Conservation (phyloP, 2,888 invertebrate genomes). For the Polymixis flavicincta region DNA sequence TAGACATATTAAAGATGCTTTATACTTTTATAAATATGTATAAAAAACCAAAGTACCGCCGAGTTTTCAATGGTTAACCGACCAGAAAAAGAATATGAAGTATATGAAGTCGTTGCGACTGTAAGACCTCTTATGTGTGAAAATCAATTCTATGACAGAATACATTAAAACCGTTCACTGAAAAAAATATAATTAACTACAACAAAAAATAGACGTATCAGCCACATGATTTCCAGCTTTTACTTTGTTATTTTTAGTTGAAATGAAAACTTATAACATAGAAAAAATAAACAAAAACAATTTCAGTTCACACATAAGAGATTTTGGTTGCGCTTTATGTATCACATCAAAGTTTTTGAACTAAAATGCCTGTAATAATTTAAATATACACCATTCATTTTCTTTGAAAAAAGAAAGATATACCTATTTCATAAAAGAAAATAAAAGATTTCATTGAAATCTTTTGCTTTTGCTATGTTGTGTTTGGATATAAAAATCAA, state of each 20-base stretch:
- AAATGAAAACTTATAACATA: not conserved
- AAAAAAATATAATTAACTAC: conserved; percentile 6
- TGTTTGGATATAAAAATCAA: not conserved
- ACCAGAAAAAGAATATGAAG: too few relatives aligned
- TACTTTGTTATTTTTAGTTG: not conserved
- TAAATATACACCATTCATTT: not conserved
- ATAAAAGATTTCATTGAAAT: too few relatives aligned
- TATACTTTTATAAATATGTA: too few relatives aligned
- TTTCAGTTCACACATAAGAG: not conserved
- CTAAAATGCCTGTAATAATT: not conserved
- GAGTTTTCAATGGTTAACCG: too few relatives aligned
- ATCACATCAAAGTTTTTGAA: conserved; percentile 5
- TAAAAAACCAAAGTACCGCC: too few relatives aligned
- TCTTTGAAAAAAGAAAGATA: too few relatives aligned
- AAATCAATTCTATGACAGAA: not conserved
- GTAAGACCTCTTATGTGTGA: too few relatives aligned
- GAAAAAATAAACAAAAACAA: not conserved
- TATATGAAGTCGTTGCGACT: too few relatives aligned
- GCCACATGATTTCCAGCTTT: not conserved
- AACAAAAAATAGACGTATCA: conserved; percentile 2
- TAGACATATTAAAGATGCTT: too few relatives aligned
- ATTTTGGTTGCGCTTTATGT: not conserved
- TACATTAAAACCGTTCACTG: not conserved
- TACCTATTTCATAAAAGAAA: too few relatives aligned
- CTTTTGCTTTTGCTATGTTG: not conserved